phyloP scores from a whole-genome alignment of 2,113 vertebrate species.

The Cyprinodon brontotheroides region DNA sequence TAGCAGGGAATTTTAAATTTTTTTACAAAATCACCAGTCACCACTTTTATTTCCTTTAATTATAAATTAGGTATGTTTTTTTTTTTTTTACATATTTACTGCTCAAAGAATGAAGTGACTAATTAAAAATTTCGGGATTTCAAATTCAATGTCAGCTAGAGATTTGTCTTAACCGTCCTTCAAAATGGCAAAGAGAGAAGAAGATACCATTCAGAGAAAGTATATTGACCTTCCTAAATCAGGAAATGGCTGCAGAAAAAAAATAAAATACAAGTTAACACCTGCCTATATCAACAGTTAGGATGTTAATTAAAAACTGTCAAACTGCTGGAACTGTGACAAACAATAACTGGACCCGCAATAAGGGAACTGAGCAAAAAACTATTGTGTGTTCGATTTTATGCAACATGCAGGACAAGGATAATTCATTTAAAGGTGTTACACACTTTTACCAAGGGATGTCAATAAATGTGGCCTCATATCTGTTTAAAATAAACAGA shows the following conservation, averaged over 20 bases:
- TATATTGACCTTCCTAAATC: neutral
- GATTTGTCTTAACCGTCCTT: neutral
- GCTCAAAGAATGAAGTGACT: neutral
- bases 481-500: slow-evolving; percentile 71
- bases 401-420: neutral
- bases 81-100: neutral
- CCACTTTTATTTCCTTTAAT: no score
- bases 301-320: neutral
- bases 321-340: neutral
- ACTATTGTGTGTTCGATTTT: neutral
- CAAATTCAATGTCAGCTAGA: neutral
- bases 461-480: neutral
- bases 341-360: neutral
- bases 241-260: neutral
- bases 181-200: neutral
- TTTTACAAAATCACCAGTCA: no score
- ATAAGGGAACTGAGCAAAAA: neutral
- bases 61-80: no score
- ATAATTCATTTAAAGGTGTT: neutral
- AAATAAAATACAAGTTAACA: neutral
- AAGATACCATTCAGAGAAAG: neutral
- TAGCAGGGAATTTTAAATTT: no score
- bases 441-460: neutral
- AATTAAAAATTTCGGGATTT: neutral
- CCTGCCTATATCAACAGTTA: neutral